Conservation (phyloP, 2,888 invertebrate species). For the Morpho helenor region DNA sequence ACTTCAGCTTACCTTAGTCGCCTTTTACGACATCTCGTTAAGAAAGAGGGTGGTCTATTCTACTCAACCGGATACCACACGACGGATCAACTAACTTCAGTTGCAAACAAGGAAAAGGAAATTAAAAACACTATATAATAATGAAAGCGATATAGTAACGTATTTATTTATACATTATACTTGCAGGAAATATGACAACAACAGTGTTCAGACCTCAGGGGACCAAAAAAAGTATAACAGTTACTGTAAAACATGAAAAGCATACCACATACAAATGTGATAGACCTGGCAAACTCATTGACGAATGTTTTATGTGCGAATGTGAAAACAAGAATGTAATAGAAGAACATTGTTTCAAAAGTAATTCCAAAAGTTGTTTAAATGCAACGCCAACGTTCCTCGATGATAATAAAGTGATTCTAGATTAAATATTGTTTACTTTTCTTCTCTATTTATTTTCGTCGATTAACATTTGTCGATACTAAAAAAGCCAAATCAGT, state of each 20-base stretch:
- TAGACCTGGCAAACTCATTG: conserved; percentile 38
- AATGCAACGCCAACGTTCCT: conserved; percentile 36
- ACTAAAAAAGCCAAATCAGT: no score
- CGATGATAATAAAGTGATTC: conserved; percentile 21
- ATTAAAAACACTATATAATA: no score
- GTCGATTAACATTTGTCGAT: no score
- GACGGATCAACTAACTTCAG: no score
- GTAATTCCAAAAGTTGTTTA: conserved; percentile 37
- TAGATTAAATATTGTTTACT: neutral
- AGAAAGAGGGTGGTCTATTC: no score
- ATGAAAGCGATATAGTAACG: no score
- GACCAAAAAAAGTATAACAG: conserved; percentile 8
- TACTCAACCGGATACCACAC: no score
- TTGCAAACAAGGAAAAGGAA: no score
- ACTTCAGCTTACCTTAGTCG: no score
- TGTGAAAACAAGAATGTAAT: conserved; percentile 41
- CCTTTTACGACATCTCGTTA: no score
- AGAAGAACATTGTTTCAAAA: conserved; percentile 58
- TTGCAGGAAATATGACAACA: conserved; percentile 24
- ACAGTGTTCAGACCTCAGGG: neutral
- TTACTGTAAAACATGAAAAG: conserved; percentile 29
- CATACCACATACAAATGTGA: conserved; percentile 48
- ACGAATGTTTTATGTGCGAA: conserved; percentile 56
- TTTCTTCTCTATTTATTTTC: conserved; percentile 1
- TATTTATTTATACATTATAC: no score